Conservation (phyloP, 92 coral and sea anemone genomes). For the Actinernus sp. region DNA sequence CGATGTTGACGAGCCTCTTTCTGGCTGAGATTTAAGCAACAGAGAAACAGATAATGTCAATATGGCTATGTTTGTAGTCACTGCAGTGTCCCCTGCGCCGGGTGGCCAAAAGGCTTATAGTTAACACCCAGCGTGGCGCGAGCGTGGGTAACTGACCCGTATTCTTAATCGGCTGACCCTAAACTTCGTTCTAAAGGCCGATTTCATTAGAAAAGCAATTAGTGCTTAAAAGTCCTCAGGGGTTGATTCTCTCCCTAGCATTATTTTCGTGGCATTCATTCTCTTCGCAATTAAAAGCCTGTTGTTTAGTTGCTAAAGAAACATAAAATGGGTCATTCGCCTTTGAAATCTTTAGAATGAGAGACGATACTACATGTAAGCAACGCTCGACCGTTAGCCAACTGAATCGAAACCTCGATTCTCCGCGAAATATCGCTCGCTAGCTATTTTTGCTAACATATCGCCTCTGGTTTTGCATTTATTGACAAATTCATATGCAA, state of each 20-base stretch:
- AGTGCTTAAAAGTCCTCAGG: slow-evolving; percentile 74
- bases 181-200: slow-evolving; percentile 11
- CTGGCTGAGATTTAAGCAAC: no score
- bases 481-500: slow-evolving; percentile 80
- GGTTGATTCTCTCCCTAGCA: slow-evolving; percentile 79
- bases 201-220: slow-evolving; percentile 82
- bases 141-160: slow-evolving; percentile 37
- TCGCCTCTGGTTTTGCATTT: slow-evolving; percentile 8
- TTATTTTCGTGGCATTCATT: slow-evolving; percentile 90
- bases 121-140: slow-evolving; percentile 17
- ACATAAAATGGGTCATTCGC: slow-evolving; percentile 96
- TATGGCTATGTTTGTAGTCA: no score
- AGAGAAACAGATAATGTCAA: no score
- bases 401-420: background rate
- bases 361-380: slow-evolving; percentile 71
- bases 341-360: slow-evolving; percentile 81
- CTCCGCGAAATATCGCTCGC: background rate
- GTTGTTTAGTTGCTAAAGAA: slow-evolving; percentile 88
- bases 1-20: no score
- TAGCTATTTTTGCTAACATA: background rate
- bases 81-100: no score
- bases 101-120: background rate
- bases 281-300: slow-evolving; percentile 83
- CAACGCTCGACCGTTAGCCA: slow-evolving; percentile 51
- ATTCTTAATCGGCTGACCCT: slow-evolving; percentile 42